Evolutionary conservation across 1,140 invertebrate genomes (phyloP), one percentile per base, ranked within the genome.

Genomic region (Hestina assimilis): DNA sequence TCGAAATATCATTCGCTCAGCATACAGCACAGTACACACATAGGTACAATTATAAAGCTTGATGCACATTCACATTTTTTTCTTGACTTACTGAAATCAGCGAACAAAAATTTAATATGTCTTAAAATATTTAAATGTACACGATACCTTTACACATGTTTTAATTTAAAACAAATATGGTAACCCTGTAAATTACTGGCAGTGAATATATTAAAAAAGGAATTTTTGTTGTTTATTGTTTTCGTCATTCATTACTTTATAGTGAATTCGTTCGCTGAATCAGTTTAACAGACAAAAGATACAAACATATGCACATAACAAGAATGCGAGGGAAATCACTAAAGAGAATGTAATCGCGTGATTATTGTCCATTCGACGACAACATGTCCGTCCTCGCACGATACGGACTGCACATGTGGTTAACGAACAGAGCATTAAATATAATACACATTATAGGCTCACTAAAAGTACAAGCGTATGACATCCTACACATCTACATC

Each of bases 381-480:
- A 77, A 79, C 75, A 75, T 75, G 71, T 70, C 67, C 66, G 66
- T 74, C 53, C 71, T 63, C 64, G 51, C 60, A 64, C 33, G 15
- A 53, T 56, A 74, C 62, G 78, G 61, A 64, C 66, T 68, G 72
- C 67, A 75, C 69, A 75, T 71, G 72, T 74, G 70, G 72, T 71
- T 67, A 75, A 57, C 65, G 75, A 80, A 75, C 67, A 65, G 12
- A 38, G 73, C 69, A 53, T 73, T 75, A 84, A 79, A 72, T 83
- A 82, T 80, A 82, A 84, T 87, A 87, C 80, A 87, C 74, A 73
- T 75, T 79, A 74, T 76, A 75, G 80, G 79, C 75, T 87, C 75
- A 81, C 84, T 85, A 87, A 87, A 72, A 83, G 63, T 87, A 87
- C 79, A 87, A 87, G 84, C 84, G 84, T 85, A 87, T 85, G 72